Base-by-base conservation (phyloP, 1,140 invertebrate species). In the Choristoneura fumiferana region DNA sequence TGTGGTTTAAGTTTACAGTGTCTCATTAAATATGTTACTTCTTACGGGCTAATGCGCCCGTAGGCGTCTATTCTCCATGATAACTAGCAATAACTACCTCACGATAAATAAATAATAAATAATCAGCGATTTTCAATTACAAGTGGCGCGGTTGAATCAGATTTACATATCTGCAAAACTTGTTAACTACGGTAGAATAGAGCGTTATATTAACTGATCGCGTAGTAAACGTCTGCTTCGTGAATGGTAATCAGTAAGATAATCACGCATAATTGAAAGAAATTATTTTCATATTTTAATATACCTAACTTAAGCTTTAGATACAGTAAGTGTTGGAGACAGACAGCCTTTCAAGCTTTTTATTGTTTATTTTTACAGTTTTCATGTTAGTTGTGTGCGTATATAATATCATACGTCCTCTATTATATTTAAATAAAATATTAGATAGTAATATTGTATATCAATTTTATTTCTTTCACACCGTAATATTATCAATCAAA, bases 61-160 rank as follows among this genome's bases (percentile, higher is more conserved):
- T 49, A 49, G 18, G 43, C 43, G 22, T 49, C 29, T 33, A 12
- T 49, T 45, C 15, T 8, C 43, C 12, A 49, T 18, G 43, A 49
- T 49, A 29, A 33, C 43, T 12, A 49, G 18, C 43, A 33, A 49
- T 17, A 29, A 29, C 8, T 54, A 54, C 33, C 15, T 29, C 22
- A 36, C 52, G 29, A 36, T 29, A 49, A 22, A 49, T 49, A 49
- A 49, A 49, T 49, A 49, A 49, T 49, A 49, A 49, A 49, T 49
- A 49, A 49, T 49, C 43, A 49, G 35, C 43, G 45, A 36, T 49
- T 59, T 59, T 54, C 58, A 54, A 59, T 59, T 59, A 58, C 58
- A 54, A 45, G 35, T 54, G 49, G 58, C 37, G 49, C 36, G 54
- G 33, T 40, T 59, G 54, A 43, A 58, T 58, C 57, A 43, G 55